Conservation (phyloP, 2,797 vertebrate species). For the Catamblyrhynchus diadema region DNA sequence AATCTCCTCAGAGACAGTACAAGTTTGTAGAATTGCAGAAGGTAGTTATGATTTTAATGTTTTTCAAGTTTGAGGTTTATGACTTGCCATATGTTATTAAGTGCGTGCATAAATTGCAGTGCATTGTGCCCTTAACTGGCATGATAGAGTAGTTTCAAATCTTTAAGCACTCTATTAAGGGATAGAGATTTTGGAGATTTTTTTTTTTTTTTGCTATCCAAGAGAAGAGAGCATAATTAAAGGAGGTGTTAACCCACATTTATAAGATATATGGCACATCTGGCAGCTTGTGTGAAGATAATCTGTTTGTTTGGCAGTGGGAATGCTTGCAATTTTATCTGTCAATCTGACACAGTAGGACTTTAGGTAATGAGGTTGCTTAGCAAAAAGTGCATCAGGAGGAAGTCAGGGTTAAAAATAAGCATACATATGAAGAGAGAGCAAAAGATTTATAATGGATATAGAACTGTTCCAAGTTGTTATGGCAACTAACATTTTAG, state of each 20-base stretch:
- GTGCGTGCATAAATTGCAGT: background rate
- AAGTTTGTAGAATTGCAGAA: background rate
- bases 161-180: background rate
- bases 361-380: conserved; percentile 33
- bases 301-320: background rate
- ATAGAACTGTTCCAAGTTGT: conserved; percentile 52
- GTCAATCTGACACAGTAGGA: conserved; percentile 10
- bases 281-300: conserved; percentile 11
- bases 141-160: background rate
- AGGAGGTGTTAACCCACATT: background rate
- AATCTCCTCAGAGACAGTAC: background rate
- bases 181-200: background rate
- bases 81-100: background rate
- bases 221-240: conserved; percentile 2
- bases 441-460: conserved; percentile 24
- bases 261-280: conserved; percentile 14
- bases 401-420: conserved; percentile 47
- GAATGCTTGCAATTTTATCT: background rate
- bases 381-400: conserved; percentile 42
- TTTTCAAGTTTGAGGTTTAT: background rate
- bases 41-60: background rate
- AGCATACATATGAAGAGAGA: background rate
- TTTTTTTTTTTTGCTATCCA: background rate
- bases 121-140: background rate
- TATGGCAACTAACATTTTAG: conserved; percentile 58